Base-by-base conservation (phyloP, 2,888 invertebrate genomes). In the Clivina fossor region DNA sequence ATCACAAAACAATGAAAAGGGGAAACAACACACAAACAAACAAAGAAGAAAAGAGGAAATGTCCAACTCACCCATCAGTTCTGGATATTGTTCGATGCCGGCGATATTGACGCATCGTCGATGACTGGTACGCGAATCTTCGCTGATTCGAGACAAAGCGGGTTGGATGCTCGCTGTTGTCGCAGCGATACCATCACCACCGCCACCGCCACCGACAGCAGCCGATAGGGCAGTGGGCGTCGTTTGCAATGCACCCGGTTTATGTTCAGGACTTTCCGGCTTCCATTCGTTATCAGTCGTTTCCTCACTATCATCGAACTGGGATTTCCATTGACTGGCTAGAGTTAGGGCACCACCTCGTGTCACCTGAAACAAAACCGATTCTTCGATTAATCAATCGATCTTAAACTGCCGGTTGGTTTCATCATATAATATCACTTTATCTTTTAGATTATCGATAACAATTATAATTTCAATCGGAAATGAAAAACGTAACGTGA, bases 231-330 rank as follows among this genome's bases (percentile, higher is more conserved):
- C 33, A 20, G 43, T 33, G n/a, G 30, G 46, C 18, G 46, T 13
- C 30, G 26, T 19, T 9, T 32, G 33, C 1, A 30, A 11, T 8
- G 20, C 46, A 5, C 54, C 60, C 7, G 64, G 66, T 43, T 70
- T 69, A 67, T 82, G 82, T 62, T 82, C 82, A 1, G 82, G 82
- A 63, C 83, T 82, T 65, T 93, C 93, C 61, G 89, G 91, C 67
- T 91, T 92, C 90, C 93, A 93, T 71, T 93, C 93, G 72, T 93
- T 93, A 71, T 94, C 93, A 0, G 92, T 92, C 41, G 93, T 92
- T 67, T 94, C 94, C 63, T 95, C 94, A 0, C 93, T 93, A 71
- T 95, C 94, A 67, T 94, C 94, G 70, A 95, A 95, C 71, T 95
- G 94, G 0, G 93, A 93, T 70, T 94, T 94, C 93, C 95, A 95